phyloP scores from a whole-genome alignment of 1,140 invertebrate species.

The Sycophila sp. region DNA sequence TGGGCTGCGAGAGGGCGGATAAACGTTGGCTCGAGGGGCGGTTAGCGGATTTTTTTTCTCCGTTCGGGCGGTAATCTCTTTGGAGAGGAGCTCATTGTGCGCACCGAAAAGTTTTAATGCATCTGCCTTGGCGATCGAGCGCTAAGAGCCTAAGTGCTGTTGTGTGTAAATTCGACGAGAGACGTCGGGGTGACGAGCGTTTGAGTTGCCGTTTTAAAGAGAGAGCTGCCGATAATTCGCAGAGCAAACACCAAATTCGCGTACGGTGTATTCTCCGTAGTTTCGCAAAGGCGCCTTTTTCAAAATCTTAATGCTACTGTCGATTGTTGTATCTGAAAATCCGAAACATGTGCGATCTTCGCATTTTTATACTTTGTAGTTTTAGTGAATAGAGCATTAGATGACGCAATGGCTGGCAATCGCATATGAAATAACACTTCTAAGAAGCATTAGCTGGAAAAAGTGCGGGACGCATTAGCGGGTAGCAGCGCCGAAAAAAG shows the following conservation, averaged over 20 bases:
- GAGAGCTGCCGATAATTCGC: no score
- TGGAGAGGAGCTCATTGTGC: not conserved
- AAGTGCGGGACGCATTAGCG: not conserved
- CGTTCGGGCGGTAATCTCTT: not conserved
- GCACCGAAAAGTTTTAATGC: not conserved
- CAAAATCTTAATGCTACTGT: no score
- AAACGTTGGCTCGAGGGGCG: not conserved
- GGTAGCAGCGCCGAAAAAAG: not conserved
- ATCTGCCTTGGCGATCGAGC: conserved; percentile 7
- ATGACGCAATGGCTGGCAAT: not conserved
- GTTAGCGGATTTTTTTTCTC: not conserved
- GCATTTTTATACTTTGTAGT: no score
- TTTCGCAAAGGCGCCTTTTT: no score
- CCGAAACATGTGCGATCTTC: no score
- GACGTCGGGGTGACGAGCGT: no score
- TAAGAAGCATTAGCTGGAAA: not conserved
- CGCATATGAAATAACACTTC: conserved; percentile 8
- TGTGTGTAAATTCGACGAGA: no score
- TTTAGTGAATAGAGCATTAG: no score
- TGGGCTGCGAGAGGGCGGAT: not conserved
- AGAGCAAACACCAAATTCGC: no score
- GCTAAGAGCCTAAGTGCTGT: not conserved
- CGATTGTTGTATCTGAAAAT: no score
- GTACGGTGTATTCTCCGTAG: no score
- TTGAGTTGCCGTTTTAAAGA: no score